These are phyloP conservation scores for Scomberomorus guttatus DNA, from an alignment of 2,797 vertebrate species.

Conservation along the genomic window DNA sequence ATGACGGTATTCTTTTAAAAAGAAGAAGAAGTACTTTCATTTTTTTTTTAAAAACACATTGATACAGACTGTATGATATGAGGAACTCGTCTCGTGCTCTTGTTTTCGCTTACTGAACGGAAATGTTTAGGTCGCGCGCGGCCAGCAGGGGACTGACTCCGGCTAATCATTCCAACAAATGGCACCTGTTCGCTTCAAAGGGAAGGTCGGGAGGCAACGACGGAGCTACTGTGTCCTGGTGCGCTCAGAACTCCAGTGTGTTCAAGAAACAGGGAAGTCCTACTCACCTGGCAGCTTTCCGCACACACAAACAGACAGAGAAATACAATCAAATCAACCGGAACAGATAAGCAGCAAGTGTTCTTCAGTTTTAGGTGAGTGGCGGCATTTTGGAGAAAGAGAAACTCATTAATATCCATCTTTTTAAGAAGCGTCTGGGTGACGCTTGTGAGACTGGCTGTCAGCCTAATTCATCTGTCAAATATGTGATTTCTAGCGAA, in stretches of 20 bases:
- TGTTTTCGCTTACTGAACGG: rapidly evolving
- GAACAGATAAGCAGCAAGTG: background rate
- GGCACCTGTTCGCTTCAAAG: conserved; percentile 81
- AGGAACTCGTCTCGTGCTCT: background rate
- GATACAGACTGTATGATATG: rapidly evolving
- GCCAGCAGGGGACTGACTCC: conserved; percentile 51
- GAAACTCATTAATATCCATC: background rate
- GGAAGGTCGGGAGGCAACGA: conserved; percentile 38
- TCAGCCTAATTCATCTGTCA: background rate
- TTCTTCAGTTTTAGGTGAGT: conserved; percentile 40
- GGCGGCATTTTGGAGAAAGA: background rate
- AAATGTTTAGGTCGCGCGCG: conserved; percentile 30
- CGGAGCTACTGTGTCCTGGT: conserved; percentile 12
- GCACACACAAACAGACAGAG: rapidly evolving
- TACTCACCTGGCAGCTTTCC: background rate
- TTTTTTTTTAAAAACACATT: background rate
- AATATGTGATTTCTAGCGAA: background rate
- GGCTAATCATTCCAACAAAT: conserved; percentile 70
- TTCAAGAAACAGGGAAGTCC: no score
- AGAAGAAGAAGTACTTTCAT: background rate
- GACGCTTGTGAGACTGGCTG: background rate
- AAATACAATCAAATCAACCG: rapidly evolving
- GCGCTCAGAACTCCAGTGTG: background rate
- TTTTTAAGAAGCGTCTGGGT: background rate
- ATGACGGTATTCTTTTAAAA: no score